A percentile compares a stretch with the other conserved stretches of the same genome.
phyloP scores from a whole-genome alignment of 2,888 invertebrate species.

The Philereme transversata region DNA sequence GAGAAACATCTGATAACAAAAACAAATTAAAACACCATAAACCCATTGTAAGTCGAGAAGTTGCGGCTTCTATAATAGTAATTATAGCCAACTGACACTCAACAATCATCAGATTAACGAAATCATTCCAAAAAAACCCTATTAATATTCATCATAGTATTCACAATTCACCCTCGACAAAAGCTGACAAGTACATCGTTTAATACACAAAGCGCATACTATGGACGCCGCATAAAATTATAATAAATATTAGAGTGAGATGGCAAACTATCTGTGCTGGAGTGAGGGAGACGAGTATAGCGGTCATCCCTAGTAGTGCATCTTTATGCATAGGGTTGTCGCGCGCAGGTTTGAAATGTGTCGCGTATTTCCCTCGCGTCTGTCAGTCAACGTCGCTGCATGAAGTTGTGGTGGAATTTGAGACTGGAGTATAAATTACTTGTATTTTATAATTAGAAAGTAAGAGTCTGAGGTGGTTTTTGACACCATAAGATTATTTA shows the following conservation, averaged over 20 bases:
- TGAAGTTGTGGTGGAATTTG: constrained; percentile 10
- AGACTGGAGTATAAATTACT: constrained; percentile 13
- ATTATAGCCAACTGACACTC: constrained; percentile 73
- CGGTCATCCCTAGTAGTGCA: constrained; percentile 56
- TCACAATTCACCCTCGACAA: constrained; percentile 58
- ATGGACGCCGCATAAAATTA: constrained; percentile 80
- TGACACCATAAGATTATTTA: too few species aligned
- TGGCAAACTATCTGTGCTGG: constrained; percentile 10
- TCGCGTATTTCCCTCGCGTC: constrained; percentile 39
- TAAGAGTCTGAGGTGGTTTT: too few species aligned
- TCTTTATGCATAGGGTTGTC: constrained; percentile 48
- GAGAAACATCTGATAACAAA: constrained; percentile 1
- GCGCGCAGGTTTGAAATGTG: constrained; percentile 23
- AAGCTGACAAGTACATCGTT: constrained; percentile 72
- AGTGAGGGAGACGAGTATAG: constrained; percentile 41
- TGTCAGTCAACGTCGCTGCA: constrained; percentile 33
- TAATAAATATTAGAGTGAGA: constrained; percentile 76
- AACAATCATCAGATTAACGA: constrained; percentile 66
- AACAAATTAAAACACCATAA: constrained; percentile 35
- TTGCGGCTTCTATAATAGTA: constrained; percentile 36
- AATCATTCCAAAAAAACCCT: constrained; percentile 57
- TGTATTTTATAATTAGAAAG: background rate
- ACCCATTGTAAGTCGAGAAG: constrained; percentile 41
- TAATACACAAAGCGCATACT: constrained; percentile 70
- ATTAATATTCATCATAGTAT: constrained; percentile 69